Evolutionary conservation across 2,797 vertebrate genomes (phyloP), one percentile per base, ranked within the genome.

Genomic region (Salmo trutta): DNA sequence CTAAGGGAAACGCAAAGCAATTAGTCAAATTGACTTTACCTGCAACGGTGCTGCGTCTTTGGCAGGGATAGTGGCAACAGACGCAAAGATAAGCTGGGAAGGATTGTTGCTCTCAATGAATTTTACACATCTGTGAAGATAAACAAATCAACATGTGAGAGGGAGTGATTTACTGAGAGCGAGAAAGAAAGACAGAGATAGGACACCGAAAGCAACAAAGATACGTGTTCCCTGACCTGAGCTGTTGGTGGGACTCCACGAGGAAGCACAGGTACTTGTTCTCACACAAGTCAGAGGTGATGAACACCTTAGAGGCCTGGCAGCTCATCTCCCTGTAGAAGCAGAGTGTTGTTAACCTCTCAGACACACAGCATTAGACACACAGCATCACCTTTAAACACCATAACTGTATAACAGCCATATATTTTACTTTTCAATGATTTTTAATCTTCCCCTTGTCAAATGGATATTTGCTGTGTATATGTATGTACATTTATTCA

Each of bases 291-390:
- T 99, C 98, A 10, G 96, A 94, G 19, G 96, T 47, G 90, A 98
- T 94, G 86, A 99, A 99, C 31, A 98, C 96, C 93, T 99, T 99
- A 0, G 97, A 95, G 0, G 98, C 96, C 83, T 97, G 97, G 86
- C 96, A 96, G 88, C 94, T 98, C 93, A 97, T 98, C 91, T 98
- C 96, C 84, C 98, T 99, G 83, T 0, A 41, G 31, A 54, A 41
- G 72, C 21, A 56, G 10, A 76, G 12, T 24, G 7, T 64, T 64
- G 3, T 47, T 47, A 12, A 47, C 10, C 41, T 47, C 41, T 10
- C 41, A 47, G 41, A 47, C 10, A 47, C 41, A 47, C 41, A 47
- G 41, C 41, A 47, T 47, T n/a, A 47, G 41, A 47, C 10, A 47
- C 41, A 47, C 41, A 47, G 41, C 41, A 47, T 47, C 41, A 12